These are phyloP conservation scores for Pedionomus torquatus DNA, from an alignment of 2,113 vertebrate genomes.

Conservation along the genomic window DNA sequence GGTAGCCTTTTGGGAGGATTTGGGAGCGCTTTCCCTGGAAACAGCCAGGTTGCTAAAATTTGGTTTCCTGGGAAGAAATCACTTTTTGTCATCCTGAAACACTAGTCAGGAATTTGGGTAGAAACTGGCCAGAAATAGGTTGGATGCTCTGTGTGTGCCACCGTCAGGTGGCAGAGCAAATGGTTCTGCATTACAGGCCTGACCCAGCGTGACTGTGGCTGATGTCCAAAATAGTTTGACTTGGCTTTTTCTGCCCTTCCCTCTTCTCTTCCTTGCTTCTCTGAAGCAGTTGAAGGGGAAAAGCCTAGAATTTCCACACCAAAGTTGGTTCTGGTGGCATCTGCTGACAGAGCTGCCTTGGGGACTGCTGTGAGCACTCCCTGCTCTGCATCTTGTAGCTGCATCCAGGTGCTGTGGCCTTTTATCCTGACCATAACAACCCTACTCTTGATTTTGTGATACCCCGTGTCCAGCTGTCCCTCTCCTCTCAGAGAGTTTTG, in stretches of 20 bases:
- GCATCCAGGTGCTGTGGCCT: neutral
- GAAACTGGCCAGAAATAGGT: neutral
- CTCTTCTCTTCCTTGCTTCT: neutral
- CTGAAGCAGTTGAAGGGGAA: neutral
- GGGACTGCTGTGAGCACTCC: neutral
- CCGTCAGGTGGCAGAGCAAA: neutral
- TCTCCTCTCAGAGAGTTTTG: neutral
- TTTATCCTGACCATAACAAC: neutral
- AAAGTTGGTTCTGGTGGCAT: neutral
- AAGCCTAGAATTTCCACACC: neutral
- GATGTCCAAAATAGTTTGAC: neutral
- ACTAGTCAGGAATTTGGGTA: neutral
- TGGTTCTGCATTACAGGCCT: neutral
- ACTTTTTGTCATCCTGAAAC: neutral
- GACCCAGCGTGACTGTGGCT: neutral
- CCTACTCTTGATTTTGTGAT: neutral
- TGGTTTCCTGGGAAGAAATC: neutral
- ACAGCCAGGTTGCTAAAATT: neutral
- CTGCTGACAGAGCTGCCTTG: neutral
- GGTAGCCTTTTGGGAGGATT: neutral
- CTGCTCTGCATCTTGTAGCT: accelerated
- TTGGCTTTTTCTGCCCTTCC: neutral
- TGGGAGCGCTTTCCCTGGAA: neutral
- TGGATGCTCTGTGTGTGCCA: neutral
- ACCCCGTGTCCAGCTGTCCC: accelerated